Base-by-base conservation (phyloP, 1,140 invertebrate genomes). In the Drosophila trapezifrons region DNA sequence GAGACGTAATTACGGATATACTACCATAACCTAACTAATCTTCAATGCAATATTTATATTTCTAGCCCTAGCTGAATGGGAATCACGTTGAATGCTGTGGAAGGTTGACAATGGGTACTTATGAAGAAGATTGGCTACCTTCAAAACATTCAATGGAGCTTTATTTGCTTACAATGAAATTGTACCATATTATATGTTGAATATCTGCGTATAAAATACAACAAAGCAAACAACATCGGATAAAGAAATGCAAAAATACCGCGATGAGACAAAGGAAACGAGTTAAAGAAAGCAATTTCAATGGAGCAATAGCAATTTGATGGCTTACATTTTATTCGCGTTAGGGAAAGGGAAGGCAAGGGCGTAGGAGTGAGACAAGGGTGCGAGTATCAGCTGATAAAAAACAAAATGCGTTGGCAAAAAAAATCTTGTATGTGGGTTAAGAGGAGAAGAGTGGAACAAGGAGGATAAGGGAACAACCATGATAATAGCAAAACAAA, bases 401-500 rank as follows among this genome's bases (percentile, higher is more conserved):
- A 82, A 84, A 67, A 49, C 27, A 46, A 72, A 60, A 56, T 47
- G 58, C 43, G 65, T 67, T 52, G 65, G 70, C 54, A 57, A 67
- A 65, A 54, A 32, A 75, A 79, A 76, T 79, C 59, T 46, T 43
- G 52, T 46, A 55, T 57, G 47, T 37, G 51, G 42, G 63, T 55
- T 56, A 57, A 70, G 51, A 29, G 18, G 25, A 29, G 35, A 25
- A 17, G 52, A 17, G 12, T 29, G 57, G 58, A 45, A 54, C 15
- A 20, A 22, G 43, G n/a, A 18, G 20, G 45, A 62, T 40, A 45
- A 40, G 60, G 38, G 59, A 72, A 81, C 69, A 81, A 57, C 74
- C 71, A 60, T 64, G 67, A 81, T 81, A 82, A 81, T 81, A 82
- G 67, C 79, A 81, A 81, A 73, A 81, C 78, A 78, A 81, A 78